Evolutionary conservation across 2,797 vertebrate genomes (phyloP).

Genomic region (Melanotaenia pygmaea): DNA sequence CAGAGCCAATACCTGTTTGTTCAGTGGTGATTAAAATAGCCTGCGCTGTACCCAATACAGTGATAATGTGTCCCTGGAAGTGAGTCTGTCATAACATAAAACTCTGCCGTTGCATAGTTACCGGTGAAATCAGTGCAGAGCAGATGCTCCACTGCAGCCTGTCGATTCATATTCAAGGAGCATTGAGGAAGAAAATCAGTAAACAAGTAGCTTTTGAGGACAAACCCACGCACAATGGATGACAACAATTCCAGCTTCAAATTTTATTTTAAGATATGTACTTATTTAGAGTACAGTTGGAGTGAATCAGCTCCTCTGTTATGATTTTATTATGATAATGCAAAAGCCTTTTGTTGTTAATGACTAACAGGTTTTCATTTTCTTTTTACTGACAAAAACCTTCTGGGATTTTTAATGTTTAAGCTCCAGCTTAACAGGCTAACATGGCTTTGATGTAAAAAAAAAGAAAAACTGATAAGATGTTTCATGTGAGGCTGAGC

Average conservation of each 20-base stretch:
- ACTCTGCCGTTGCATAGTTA: constrained; percentile 75
- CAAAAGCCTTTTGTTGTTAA: constrained; percentile 61
- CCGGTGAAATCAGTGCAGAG: constrained; percentile 59
- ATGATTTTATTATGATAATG: constrained; percentile 25
- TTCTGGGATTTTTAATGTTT: constrained; percentile 56
- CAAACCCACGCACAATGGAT: constrained; percentile 45
- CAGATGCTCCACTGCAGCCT: constrained; percentile 66
- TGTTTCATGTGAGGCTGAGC: constrained; percentile 18
- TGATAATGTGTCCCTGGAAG: constrained; percentile 76
- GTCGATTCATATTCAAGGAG: constrained; percentile 58
- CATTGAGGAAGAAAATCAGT: constrained; percentile 47
- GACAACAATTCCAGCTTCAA: constrained; percentile 20
- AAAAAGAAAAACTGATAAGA: constrained; percentile 11
- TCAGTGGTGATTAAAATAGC: constrained; percentile 62
- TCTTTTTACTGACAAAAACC: constrained; percentile 53
- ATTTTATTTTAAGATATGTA: constrained; percentile 25
- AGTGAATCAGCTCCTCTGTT: constrained; percentile 31
- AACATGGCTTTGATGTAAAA: constrained; percentile 50
- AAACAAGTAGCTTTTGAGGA: constrained; percentile 52
- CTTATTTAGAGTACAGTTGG: constrained; percentile 8
- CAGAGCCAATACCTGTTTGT: constrained; percentile 62
- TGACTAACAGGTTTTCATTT: constrained; percentile 59
- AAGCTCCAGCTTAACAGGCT: constrained; percentile 44
- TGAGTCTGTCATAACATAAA: constrained; percentile 74
- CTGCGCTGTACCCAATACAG: constrained; percentile 61